phyloP scores from a whole-genome alignment of 2,888 invertebrate species.

The Epiblema foenella region DNA sequence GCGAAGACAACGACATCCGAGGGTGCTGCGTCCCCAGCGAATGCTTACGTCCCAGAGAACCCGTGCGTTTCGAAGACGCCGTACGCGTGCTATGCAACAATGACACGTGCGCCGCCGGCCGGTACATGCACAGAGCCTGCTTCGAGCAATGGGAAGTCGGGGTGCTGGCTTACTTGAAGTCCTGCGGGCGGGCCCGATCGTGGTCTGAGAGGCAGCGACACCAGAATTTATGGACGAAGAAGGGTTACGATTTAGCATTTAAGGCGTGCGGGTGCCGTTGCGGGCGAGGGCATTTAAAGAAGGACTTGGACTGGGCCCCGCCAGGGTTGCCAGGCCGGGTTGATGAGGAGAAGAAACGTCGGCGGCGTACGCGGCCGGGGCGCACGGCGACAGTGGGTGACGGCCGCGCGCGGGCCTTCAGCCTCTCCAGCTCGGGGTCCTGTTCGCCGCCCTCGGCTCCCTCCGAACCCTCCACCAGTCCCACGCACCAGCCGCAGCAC shows the following conservation, averaged over 20 bases:
- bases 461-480: conserved; percentile 90
- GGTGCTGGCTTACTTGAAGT: conserved; percentile 94
- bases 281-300: conserved; percentile 95
- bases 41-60: conserved; percentile 90
- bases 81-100: conserved; percentile 97
- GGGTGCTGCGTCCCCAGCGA: conserved; percentile 95
- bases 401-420: conserved; percentile 89
- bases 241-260: conserved; percentile 97
- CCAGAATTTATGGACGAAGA: conserved; percentile 99
- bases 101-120: conserved; percentile 94
- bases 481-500: conserved; percentile 85
- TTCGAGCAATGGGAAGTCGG: conserved; percentile 97
- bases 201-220: conserved; percentile 98
- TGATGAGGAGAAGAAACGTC: conserved; percentile 78
- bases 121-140: conserved; percentile 98
- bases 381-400: conserved; percentile 69
- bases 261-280: conserved; percentile 98
- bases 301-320: conserved; percentile 96
- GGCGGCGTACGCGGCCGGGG: conserved; percentile 71
- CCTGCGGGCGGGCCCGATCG: conserved; percentile 95
- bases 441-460: conserved; percentile 93
- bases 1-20: conserved; percentile 80
- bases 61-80: conserved; percentile 88
- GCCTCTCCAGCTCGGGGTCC: conserved; percentile 91
- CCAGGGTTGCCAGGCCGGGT: conserved; percentile 86